These are phyloP conservation scores for Bos javanicus DNA, from an alignment of 2,113 vertebrate species.

Conservation along the genomic window DNA sequence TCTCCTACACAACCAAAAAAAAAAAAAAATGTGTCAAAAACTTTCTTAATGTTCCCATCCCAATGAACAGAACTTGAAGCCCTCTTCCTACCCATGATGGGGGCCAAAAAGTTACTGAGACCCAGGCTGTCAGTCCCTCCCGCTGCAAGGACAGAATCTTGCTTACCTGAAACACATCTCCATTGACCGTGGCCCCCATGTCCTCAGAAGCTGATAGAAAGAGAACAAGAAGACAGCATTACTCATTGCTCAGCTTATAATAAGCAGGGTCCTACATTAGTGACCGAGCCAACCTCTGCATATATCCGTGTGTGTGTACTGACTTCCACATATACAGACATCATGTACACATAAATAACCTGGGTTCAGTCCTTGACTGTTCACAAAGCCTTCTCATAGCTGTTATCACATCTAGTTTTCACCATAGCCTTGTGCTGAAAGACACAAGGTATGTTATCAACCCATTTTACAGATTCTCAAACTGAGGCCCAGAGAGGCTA, in stretches of 20 bases:
- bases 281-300: rapidly evolving
- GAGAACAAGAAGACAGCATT: slow-evolving; percentile 38
- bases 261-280: neutral
- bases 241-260: neutral
- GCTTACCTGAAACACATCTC: slow-evolving; percentile 93
- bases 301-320: rapidly evolving
- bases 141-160: neutral
- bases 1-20: neutral
- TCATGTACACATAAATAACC: neutral
- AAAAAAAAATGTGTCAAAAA: neutral
- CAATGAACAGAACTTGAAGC: neutral
- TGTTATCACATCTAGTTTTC: neutral
- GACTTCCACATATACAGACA: neutral
- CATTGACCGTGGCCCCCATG: slow-evolving; percentile 88
- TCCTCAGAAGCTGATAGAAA: slow-evolving; percentile 86
- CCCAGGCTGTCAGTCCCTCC: neutral
- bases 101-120: neutral
- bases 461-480: slow-evolving; percentile 29
- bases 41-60: neutral
- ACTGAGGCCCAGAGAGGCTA: neutral
- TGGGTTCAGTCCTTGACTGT: neutral
- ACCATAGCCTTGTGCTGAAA: neutral
- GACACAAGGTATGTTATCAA: neutral
- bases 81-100: neutral
- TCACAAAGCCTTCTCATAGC: neutral